Base-by-base conservation (phyloP, 2,888 invertebrate species). In the Conomelus anceps region DNA sequence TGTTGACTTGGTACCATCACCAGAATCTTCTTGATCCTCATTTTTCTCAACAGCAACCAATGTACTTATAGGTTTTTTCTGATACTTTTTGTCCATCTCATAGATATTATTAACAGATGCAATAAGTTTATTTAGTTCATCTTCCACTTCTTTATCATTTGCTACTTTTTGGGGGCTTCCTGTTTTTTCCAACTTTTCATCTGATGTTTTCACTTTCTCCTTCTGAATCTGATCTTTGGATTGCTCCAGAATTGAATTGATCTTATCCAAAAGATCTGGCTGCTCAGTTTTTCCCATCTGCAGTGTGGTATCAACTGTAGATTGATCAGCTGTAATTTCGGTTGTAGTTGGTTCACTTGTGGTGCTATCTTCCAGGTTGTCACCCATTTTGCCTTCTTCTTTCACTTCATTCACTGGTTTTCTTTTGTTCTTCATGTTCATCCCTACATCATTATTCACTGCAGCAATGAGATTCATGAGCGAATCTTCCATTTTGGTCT, bases 1-100 rank as follows among this genome's bases (percentile, higher is more conserved):
- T 29, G 22, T 23, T 41, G 22, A 13, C 87, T 29, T 87, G 63
- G 87, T 29, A 26, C 84, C 63, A 22, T 29, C 29, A 20, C 24
- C 84, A 22, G 89, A 84, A 9, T 23, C 87, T 22, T 84, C 87
- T 89, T 84, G 84, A 63, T 87, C 87, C 23, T 87, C 87, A 24
- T 24, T 26, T 9, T 3, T 13, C 7, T 63, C 63, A 63, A 20
- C 63, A 3, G 20, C 13, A 20, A 63, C 63, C 63, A 63, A 13
- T 13, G n/a, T n/a, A 63, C 63, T 63, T 13, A 63, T 3, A 63
- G 63, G 63, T 63, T 63, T 63, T n/a, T 63, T 63, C 3, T 6
- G n/a, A 63, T 63, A 63, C 7, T 63, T 63, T n/a, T 63, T 63
- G 63, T 63, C 63, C 63, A 63, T 63, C 13, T 63, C 63, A 63